These are phyloP conservation scores for Branchellion lobata DNA, from an alignment of 2,888 invertebrate species.

Conservation along the genomic window DNA sequence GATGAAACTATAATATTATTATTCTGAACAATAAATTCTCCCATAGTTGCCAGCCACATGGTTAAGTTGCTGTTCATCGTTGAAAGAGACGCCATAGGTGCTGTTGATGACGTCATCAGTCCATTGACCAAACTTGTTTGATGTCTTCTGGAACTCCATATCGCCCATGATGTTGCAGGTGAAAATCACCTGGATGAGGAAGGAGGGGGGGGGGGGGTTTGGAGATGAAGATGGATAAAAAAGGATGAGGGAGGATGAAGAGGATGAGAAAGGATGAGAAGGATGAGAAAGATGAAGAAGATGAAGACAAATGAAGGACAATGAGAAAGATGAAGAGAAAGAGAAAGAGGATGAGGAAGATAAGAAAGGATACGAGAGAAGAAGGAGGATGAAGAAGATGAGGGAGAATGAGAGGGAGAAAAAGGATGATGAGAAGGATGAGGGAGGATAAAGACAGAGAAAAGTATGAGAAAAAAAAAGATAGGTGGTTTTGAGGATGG, in stretches of 20 bases:
- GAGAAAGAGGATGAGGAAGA: too few species aligned
- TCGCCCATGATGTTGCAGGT: slow-evolving; percentile 95
- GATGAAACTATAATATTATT: slow-evolving; percentile 31
- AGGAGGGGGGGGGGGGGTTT: too few species aligned
- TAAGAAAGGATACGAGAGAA: too few species aligned
- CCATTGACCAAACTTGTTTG: not conserved
- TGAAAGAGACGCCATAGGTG: not conserved
- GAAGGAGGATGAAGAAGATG: too few species aligned
- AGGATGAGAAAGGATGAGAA: not conserved
- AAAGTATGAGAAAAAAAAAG: too few species aligned
- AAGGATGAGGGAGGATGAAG: not conserved
- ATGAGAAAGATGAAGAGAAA: too few species aligned
- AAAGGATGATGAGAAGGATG: too few species aligned
- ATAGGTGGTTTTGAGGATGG: too few species aligned
- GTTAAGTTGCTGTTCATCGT: not conserved
- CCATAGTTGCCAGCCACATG: not conserved
- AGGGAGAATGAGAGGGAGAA: too few species aligned
- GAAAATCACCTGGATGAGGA: slow-evolving; percentile 92
- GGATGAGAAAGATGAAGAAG: too few species aligned
- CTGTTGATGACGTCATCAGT: not conserved
- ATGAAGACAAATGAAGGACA: too few species aligned
- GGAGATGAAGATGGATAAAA: not conserved
- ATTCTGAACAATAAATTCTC: slow-evolving; percentile 26
- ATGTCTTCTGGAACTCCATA: slow-evolving; percentile 73
- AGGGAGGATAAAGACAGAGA: too few species aligned